Percentiles rank a stretch among this genome's conserved stretches.
phyloP scores from a whole-genome alignment of 2,113 vertebrate genomes.

The Cisticola juncidis region DNA sequence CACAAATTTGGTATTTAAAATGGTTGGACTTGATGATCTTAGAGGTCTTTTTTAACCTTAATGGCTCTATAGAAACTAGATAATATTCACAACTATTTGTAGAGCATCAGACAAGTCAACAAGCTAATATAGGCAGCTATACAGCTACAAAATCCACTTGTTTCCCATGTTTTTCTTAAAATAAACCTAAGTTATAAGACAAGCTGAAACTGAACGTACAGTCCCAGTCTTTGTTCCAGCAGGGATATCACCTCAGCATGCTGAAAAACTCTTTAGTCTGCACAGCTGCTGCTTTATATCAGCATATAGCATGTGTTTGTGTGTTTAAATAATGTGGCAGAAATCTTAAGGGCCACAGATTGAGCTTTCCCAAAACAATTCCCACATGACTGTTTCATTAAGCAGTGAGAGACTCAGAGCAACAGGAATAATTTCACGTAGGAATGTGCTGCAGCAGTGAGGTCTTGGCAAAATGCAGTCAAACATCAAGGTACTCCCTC shows the following conservation, averaged over 20 bases:
- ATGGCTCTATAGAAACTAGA: not conserved
- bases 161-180: not conserved
- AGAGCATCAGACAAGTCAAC: not conserved
- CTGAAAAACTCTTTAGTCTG: not conserved
- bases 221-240: not conserved
- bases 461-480: not conserved
- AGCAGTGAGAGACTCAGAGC: not conserved
- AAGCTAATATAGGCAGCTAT: not conserved
- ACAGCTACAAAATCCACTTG: not conserved
- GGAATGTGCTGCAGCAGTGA: not conserved
- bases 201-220: not conserved
- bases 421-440: not conserved
- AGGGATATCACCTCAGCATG: rapidly evolving
- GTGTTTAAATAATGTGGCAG: not conserved
- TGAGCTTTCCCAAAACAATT: not conserved
- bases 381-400: not conserved
- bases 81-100: not conserved
- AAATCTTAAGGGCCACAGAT: not conserved
- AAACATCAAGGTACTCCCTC: not conserved
- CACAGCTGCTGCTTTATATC: not conserved
- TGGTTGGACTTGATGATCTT: not conserved
- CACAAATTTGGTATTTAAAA: not conserved
- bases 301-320: not conserved
- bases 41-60: not conserved
- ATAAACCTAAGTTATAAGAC: not conserved